phyloP scores from a whole-genome alignment of 2,113 vertebrate genomes.

The Phyllostomus hastatus region DNA sequence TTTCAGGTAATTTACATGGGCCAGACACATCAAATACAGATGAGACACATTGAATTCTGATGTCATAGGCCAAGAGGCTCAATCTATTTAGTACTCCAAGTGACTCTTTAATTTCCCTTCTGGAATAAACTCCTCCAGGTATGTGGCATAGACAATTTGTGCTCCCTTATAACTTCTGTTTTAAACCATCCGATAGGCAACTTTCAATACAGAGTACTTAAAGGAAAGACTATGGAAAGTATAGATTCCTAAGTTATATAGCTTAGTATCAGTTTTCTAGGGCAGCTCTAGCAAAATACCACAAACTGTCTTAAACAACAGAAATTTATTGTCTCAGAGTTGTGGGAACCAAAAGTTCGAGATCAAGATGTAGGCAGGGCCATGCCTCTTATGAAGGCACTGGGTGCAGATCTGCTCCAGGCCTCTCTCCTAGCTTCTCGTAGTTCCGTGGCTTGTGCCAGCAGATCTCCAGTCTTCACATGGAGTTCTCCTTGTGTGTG shows the following conservation, averaged over 20 bases:
- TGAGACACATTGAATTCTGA: background rate
- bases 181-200: background rate
- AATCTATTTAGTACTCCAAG: background rate
- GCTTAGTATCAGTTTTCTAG: background rate
- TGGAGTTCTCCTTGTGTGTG: background rate
- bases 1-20: background rate
- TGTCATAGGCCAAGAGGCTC: background rate
- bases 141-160: background rate
- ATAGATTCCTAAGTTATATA: background rate
- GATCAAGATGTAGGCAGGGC: background rate
- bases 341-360: background rate
- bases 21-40: background rate
- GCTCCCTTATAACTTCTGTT: background rate
- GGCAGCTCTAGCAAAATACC: background rate
- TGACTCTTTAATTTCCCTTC: slow-evolving; percentile 33
- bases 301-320: background rate
- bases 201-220: background rate
- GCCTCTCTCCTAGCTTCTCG: background rate
- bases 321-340: background rate
- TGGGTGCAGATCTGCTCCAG: background rate
- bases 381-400: background rate
- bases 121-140: slow-evolving; percentile 2
- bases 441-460: background rate
- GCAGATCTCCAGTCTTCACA: background rate
- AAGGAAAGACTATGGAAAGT: background rate